These are phyloP conservation scores for Heliornis fulica DNA, from an alignment of 2,113 vertebrate genomes.

Conservation along the genomic window DNA sequence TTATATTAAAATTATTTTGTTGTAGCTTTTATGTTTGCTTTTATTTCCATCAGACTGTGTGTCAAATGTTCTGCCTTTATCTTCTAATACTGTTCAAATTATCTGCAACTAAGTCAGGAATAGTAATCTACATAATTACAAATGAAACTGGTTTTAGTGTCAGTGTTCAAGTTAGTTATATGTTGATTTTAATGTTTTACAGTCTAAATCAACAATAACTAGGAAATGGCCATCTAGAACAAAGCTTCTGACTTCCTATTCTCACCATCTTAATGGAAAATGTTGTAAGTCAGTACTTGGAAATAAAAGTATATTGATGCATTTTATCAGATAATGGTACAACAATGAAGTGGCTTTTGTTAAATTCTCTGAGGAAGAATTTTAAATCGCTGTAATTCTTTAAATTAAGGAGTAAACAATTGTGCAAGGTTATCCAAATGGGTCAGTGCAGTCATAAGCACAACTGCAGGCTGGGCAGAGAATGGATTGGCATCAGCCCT, in stretches of 20 bases:
- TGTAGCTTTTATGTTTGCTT: background rate
- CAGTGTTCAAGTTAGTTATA: background rate
- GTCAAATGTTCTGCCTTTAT: background rate
- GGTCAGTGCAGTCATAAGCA: too few species aligned
- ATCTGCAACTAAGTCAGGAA: background rate
- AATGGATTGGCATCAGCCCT: too few species aligned
- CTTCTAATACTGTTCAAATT: background rate
- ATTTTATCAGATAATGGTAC: background rate
- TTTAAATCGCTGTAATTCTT: background rate
- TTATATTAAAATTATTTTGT: background rate
- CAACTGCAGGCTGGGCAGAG: too few species aligned
- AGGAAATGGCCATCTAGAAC: background rate
- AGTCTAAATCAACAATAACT: background rate
- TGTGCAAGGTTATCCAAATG: too few species aligned
- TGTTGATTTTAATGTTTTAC: background rate
- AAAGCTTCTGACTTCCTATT: background rate
- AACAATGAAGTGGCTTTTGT: background rate
- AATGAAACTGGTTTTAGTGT: background rate
- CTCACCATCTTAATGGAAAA: background rate
- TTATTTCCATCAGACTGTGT: background rate
- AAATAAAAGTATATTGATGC: background rate
- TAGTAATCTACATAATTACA: background rate
- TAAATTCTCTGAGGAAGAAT: background rate
- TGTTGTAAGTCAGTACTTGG: background rate
- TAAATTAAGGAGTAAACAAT: background rate